A percentile compares a stretch with the other conserved stretches of the same genome.
These are phyloP conservation scores for Pollachius pollachius DNA, from an alignment of 2,113 vertebrate species.

Conservation along the genomic window DNA sequence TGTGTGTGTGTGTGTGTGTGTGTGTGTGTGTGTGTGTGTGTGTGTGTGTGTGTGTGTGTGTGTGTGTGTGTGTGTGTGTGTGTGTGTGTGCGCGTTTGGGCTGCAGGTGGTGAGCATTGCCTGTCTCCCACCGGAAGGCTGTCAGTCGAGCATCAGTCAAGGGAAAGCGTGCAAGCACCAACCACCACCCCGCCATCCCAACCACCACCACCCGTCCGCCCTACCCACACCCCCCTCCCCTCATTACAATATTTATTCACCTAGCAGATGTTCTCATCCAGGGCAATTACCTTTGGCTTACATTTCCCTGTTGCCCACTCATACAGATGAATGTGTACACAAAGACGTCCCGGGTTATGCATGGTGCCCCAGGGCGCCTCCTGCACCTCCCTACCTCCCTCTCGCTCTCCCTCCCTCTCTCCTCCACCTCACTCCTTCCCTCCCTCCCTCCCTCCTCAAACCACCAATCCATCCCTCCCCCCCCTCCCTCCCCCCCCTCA, in stretches of 20 bases:
- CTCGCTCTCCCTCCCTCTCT: not conserved
- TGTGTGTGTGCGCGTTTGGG: not conserved
- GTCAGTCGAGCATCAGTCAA: conserved; percentile 59
- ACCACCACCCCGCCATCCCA: not conserved
- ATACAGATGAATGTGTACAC: conserved; percentile 67
- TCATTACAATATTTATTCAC: conserved; percentile 79
- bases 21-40: not conserved
- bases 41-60: conserved; percentile 1
- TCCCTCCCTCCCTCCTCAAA: no score
- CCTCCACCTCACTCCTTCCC: conserved; percentile 5
- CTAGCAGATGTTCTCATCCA: conserved; percentile 75
- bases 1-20: not conserved
- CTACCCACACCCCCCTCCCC: conserved; percentile 3
- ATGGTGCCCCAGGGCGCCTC: conserved; percentile 55
- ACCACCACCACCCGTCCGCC: no score
- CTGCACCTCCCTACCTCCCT: not conserved
- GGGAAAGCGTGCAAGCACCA: conserved; percentile 51
- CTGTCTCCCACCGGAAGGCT: conserved; percentile 56
- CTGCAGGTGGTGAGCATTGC: conserved; percentile 20
- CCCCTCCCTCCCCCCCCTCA: not conserved
- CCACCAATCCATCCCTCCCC: conserved; percentile 27
- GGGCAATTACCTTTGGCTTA: conserved; percentile 76
- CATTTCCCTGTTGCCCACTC: conserved; percentile 69
- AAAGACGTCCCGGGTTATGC: conserved; percentile 58
- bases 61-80: not conserved